Evolutionary conservation across 2,113 vertebrate genomes (phyloP).

Genomic region (Gavialis gangeticus): DNA sequence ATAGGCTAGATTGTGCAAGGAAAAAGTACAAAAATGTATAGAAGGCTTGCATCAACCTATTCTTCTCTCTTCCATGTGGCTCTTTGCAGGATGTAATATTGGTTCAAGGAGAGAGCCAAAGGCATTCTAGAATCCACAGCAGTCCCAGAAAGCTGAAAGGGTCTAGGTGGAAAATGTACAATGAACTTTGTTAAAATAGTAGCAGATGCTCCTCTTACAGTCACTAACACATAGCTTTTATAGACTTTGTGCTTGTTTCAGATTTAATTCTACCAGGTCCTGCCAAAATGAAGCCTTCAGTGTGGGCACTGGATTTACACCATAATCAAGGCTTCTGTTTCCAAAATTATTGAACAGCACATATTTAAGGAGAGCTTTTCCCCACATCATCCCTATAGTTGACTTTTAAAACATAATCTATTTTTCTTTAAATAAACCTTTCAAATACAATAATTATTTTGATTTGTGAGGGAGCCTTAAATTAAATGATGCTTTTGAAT

Average conservation of each 20-base stretch:
- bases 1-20: conserved; percentile 22
- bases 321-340: not conserved
- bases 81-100: not conserved
- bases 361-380: not conserved
- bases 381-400: too few species aligned
- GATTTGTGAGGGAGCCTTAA: too few species aligned
- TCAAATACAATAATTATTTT: too few species aligned
- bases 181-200: not conserved
- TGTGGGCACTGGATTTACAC: not conserved
- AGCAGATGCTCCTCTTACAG: conserved; percentile 13
- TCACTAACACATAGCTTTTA: not conserved
- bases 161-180: not conserved
- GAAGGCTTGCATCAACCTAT: conserved; percentile 12
- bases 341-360: conserved; percentile 12
- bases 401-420: too few species aligned
- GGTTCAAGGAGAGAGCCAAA: not conserved
- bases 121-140: not conserved
- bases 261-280: not conserved
- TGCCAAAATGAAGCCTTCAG: not conserved
- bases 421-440: too few species aligned
- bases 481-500: too few species aligned
- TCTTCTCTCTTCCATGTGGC: not conserved
- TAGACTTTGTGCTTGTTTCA: not conserved
- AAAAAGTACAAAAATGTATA: not conserved
- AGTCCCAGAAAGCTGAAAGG: not conserved